Base-by-base conservation (phyloP, 2,113 vertebrate genomes). In the Sprattus sprattus region DNA sequence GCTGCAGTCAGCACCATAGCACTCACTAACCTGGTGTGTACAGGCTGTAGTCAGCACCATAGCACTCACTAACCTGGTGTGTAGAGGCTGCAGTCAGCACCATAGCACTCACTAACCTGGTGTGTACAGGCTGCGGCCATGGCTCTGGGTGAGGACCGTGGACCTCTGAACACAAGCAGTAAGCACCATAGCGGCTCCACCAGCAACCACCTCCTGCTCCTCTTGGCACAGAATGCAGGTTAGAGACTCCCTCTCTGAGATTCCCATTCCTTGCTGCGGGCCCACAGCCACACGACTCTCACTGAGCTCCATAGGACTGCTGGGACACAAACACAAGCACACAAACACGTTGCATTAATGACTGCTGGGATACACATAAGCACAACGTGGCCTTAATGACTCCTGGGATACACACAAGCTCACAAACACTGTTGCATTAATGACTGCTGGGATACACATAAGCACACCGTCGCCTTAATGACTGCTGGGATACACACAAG, bases 201-300 rank as follows among this genome's bases (percentile, higher is more conserved):
- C 95, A 89, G 96, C 92, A 85, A 93, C 94, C 32, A 99, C 97
- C 92, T 99, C 97, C 90, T 99, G 98, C 85, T 99, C 98, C 91
- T 99, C 98, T 93, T 99, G 98, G 92, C 98, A 99, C 25, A 99
- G 96, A 88, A 99, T 99, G 93, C 98, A 99, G 49, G 97, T 99
- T 89, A 99, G 93, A 87, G 96, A 88, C 92, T 98, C 97, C 88
- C 97, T 96, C 89, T 97, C 96, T n/a, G 92, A 81, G 0, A 95
- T 87, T 75, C 96, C 95, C 0, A 94, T 94, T 54, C 97, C 98
- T 89, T 97, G 94, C 81, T 95, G 95, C 75, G 98, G 97, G 85
- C 98, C 98, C 87, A 99, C 86, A 44, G 95, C 96, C 86, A 99
- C 95, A 90, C 84, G 95, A 83, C 93, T 95, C 91, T 94, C 95